Percentiles rank a stretch among this genome's conserved stretches.
These are phyloP conservation scores for Nesoenas mayeri DNA, from an alignment of 2,113 vertebrate genomes.

Conservation along the genomic window DNA sequence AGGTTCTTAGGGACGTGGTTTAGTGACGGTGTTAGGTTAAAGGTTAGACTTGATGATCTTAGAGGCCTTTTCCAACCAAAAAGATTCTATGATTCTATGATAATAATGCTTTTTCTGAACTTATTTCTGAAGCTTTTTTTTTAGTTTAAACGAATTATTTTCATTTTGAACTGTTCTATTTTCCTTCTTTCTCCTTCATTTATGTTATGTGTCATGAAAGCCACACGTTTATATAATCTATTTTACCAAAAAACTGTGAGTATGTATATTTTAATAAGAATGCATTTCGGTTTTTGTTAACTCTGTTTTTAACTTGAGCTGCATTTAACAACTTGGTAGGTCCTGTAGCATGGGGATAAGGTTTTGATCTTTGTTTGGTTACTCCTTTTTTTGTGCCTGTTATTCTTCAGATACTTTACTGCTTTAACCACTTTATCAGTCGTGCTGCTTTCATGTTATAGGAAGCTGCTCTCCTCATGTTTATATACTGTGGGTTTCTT, in stretches of 20 bases:
- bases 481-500: slow-evolving; percentile 25
- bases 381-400: background rate
- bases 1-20: too few relatives aligned
- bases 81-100: too few relatives aligned
- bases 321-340: background rate
- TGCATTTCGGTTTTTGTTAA: background rate
- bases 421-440: background rate
- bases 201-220: background rate
- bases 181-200: background rate
- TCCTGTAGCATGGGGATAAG: background rate
- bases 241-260: background rate
- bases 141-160: background rate
- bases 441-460: background rate
- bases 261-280: background rate
- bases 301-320: background rate
- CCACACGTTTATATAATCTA: background rate
- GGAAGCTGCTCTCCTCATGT: background rate
- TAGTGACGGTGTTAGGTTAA: too few relatives aligned
- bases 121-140: background rate
- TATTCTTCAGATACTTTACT: background rate
- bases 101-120: background rate
- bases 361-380: background rate
- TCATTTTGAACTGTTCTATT: background rate
- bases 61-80: too few relatives aligned
- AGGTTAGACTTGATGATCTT: too few relatives aligned